phyloP scores from a whole-genome alignment of 2,113 vertebrate genomes.

The Amazona guildingii region DNA sequence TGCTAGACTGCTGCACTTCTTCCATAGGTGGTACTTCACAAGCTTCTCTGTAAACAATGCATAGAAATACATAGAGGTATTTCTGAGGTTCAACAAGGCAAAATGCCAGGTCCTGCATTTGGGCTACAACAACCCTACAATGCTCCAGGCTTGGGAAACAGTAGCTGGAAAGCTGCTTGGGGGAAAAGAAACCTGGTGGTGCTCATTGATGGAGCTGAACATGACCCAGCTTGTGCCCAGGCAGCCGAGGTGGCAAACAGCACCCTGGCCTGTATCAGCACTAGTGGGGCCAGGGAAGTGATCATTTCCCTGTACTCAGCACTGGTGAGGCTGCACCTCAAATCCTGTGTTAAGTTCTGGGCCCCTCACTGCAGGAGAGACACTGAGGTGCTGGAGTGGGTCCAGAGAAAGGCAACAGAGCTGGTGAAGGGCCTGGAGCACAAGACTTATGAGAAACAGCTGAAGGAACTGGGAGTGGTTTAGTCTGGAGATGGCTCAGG shows the following conservation, averaged over 20 bases:
- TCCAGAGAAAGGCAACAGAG: neutral
- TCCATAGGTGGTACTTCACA: neutral
- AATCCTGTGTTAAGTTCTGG: neutral
- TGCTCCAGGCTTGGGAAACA: neutral
- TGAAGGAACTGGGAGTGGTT: neutral
- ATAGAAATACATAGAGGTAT: neutral
- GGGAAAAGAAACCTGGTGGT: neutral
- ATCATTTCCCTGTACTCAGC: neutral
- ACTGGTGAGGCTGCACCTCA: fast-evolving
- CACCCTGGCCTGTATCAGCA: neutral
- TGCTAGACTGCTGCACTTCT: neutral
- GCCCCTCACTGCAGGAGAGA: neutral
- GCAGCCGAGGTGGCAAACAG: neutral
- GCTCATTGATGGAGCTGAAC: neutral
- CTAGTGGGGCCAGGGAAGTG: neutral
- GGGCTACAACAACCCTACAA: neutral
- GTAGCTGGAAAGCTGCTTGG: neutral
- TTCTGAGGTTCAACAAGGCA: neutral
- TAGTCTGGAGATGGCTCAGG: neutral
- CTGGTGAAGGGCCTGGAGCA: neutral
- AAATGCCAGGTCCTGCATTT: neutral
- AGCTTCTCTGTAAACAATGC: neutral
- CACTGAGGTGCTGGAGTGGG: neutral
- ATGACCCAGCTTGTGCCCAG: neutral
- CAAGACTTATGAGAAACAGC: neutral